Conservation (phyloP, 2,113 vertebrate genomes). For the Ptilonorhynchus violaceus region DNA sequence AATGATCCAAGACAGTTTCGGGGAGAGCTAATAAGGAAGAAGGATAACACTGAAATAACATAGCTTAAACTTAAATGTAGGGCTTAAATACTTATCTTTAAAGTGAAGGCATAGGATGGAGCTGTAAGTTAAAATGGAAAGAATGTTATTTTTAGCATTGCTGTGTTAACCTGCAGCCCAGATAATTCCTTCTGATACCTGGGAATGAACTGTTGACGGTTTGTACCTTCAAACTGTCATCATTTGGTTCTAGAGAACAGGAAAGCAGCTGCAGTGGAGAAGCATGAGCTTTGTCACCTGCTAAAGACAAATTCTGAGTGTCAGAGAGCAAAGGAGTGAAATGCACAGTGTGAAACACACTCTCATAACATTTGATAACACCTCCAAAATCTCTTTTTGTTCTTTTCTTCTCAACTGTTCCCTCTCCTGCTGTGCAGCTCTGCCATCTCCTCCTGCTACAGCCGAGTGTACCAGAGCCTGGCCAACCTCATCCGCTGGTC, state of each 20-base stretch:
- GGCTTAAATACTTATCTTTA: not conserved
- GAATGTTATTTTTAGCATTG: not conserved
- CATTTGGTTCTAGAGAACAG: not conserved
- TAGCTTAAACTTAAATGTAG: not conserved
- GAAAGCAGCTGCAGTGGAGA: not conserved
- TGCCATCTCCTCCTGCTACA: constrained; percentile 93
- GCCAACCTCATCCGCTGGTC: constrained; percentile 98
- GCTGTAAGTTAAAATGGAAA: not conserved
- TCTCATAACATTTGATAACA: accelerated
- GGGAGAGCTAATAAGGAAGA: constrained; percentile 18
- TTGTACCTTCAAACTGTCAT: not conserved
- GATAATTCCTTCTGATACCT: not conserved
- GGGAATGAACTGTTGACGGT: not conserved
- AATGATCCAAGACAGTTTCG: not conserved
- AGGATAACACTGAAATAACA: constrained; percentile 3
- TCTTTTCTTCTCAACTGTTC: not conserved
- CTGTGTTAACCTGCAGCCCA: not conserved
- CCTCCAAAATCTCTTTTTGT: not conserved
- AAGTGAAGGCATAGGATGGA: not conserved
- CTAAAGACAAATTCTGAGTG: not conserved
- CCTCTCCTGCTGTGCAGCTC: constrained; percentile 71
- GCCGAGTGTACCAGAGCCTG: constrained; percentile 94
- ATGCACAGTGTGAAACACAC: not conserved
- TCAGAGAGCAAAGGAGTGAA: not conserved
- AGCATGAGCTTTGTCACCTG: not conserved